Conservation (phyloP, 2,888 invertebrate species). For the Andrena haemorrhoa region DNA sequence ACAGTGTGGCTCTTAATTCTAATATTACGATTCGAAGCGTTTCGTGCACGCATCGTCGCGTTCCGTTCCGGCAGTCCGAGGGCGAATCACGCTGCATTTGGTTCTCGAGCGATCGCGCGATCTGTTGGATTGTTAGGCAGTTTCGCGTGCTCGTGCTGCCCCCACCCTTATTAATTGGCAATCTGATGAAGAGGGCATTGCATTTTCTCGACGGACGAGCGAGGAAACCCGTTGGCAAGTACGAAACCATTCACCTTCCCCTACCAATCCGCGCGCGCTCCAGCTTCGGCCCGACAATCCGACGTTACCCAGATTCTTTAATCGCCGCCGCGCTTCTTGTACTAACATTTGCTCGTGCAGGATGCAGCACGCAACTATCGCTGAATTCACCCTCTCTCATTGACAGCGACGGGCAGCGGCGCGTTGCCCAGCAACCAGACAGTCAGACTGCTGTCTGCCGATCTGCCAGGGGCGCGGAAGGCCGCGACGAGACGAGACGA, state of each 20-base stretch:
- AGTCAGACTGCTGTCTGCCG: constrained; percentile 80
- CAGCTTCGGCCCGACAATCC: not conserved
- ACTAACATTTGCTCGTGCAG: constrained; percentile 60
- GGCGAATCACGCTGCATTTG: not conserved
- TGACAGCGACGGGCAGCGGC: constrained; percentile 75
- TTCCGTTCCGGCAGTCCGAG: too few relatives aligned
- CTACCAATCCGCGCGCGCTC: not conserved
- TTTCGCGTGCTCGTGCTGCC: too few relatives aligned
- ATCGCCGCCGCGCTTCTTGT: not conserved
- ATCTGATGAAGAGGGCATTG: not conserved
- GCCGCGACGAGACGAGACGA: constrained; percentile 47
- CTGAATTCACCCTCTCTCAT: constrained; percentile 76
- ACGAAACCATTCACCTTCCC: constrained; percentile 4
- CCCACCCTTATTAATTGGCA: too few relatives aligned
- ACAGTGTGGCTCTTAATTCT: too few relatives aligned
- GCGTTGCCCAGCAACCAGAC: constrained; percentile 83
- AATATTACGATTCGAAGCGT: not conserved
- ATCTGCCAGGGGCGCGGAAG: constrained; percentile 73
- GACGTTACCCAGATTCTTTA: constrained; percentile 2
- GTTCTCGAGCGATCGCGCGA: not conserved
- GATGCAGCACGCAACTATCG: constrained; percentile 62
- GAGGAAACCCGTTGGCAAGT: not conserved
- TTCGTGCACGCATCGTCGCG: not conserved
- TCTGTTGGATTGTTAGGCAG: not conserved
- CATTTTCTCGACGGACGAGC: not conserved